Evolutionary conservation across 2,888 invertebrate genomes (phyloP).

Genomic region (Lasioglossum villosulum): DNA sequence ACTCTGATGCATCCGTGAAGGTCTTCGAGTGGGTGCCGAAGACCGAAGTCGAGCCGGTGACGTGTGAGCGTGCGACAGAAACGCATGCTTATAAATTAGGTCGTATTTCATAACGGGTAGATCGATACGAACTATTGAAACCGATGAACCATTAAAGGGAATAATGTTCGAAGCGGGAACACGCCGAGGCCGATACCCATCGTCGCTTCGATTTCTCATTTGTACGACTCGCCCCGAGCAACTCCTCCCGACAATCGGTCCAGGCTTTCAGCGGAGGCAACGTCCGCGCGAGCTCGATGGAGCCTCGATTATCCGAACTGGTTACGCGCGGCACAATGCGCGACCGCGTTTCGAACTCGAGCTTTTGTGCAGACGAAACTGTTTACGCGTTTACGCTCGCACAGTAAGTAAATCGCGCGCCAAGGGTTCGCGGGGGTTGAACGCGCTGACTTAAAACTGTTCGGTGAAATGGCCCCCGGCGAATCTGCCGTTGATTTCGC

Average conservation of each 20-base stretch:
- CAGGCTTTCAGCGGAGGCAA: not conserved
- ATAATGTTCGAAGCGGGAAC: not conserved
- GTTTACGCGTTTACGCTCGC: not conserved
- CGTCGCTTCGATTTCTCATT: constrained; percentile 4
- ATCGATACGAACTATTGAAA: constrained; percentile 52
- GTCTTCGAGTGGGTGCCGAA: constrained; percentile 23
- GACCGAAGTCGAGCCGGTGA: constrained; percentile 6
- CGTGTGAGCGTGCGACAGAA: not conserved
- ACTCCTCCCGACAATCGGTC: not conserved
- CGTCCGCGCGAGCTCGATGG: not conserved
- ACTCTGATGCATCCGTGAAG: not conserved
- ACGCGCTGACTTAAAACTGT: not conserved
- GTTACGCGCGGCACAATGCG: too few species aligned
- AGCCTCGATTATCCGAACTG: not conserved
- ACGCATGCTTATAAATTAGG: constrained; percentile 47
- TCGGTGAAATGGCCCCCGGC: not conserved
- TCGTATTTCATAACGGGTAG: constrained; percentile 55
- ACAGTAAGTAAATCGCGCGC: not conserved
- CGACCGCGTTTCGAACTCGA: too few species aligned
- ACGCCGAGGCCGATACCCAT: not conserved
- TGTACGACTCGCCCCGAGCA: not conserved
- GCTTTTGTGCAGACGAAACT: not conserved
- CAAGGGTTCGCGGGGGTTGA: not conserved
- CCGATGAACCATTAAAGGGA: constrained; percentile 24
- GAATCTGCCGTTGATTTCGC: not conserved